Evolutionary conservation across 2,113 vertebrate genomes (phyloP), one percentile per base, ranked within the genome.

Genomic region (Polyodon spathula): DNA sequence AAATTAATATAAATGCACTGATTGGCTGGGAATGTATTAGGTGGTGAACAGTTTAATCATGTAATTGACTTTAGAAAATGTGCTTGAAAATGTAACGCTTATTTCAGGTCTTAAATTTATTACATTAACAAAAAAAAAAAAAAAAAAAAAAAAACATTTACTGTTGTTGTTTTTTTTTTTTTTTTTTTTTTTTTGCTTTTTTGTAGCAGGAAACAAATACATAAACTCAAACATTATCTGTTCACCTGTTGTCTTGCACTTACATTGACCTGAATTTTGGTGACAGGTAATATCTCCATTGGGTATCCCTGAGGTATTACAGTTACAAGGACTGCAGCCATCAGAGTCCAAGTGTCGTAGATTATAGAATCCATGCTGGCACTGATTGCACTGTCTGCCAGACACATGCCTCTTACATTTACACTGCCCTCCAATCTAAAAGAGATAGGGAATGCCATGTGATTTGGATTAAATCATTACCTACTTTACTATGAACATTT

Each of bases 341-440:
- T 90, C 76, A 74, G 84, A 78, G 74, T 90, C 78, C 68, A 73
- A 79, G 66, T 81, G 78, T 66, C 77, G 79, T 38, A 96, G 91
- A 73, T 81, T 80, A 79, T 88, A 92, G 90, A 93, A 97, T 77
- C 91, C 94, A 67, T 85, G 76, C 75, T 86, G 88, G 85, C 95
- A 97, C 72, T 81, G 84, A 79, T 86, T 74, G 82, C 96, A 94
- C 62, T 71, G 81, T 72, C 88, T 89, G 69, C 93, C 93, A 84
- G 88, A 88, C 77, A 93, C 90, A 70, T 76, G 89, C 81, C 79
- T 80, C 81, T 93, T 97, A 77, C 95, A 97, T 73, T 84, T 78
- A 89, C 94, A 98, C 77, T 92, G 92, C 71, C 93, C 94, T 81
- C 92, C 92, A 59, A 89, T 79, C 95, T 97, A 73, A 41, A 79